Evolutionary conservation across 2,888 invertebrate species (phyloP), one percentile per base, ranked within the genome.

Genomic region (Coelogynopora nodosa): DNA sequence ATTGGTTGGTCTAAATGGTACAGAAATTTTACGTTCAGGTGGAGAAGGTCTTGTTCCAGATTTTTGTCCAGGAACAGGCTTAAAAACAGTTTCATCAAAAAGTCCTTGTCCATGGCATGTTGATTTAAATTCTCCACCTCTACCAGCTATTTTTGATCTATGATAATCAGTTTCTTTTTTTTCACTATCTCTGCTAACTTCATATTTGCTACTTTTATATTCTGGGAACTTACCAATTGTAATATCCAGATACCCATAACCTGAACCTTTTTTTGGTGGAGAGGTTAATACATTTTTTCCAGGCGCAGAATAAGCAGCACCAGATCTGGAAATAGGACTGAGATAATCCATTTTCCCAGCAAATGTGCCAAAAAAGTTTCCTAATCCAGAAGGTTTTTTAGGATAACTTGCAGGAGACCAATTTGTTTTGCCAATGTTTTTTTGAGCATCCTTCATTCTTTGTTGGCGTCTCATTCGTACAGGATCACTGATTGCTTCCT

Each of bases 241-340:
- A 67, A 91, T 90, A 67, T 88, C 88, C 74, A 90, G 88, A 89
- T 91, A 91, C 90, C 92, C 92, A 90, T 90, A 92, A 74, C 92
- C 92, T 82, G 92, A 92, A 86, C 92, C 92, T 89, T 88, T 90
- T 88, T 91, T 92, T 13, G 90, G 90, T 31, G 92, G 92, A 87
- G 91, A 91, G 80, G 91, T 91, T 67, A 90, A 87, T 26, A 92
- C 89, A 89, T 92, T 92, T 88, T 90, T 91, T 26, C 90, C 90
- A n/a, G 90, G 88, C 10, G 89, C 81, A 87, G 90, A 90, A 85
- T 89, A 88, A 67, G 89, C 88, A 87, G 89, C 89, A 26, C 89
- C 88, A 49, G 89, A 88, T 87, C 88, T 90, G 0, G 83, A n/a
- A 2, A 88, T 88, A 29, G 91, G 90, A 88, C 91, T 91, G 86